Percentiles rank a stretch among this genome's conserved stretches.
phyloP scores from a whole-genome alignment of 2,797 vertebrate genomes.

The Triplophysa yarkandensis region DNA sequence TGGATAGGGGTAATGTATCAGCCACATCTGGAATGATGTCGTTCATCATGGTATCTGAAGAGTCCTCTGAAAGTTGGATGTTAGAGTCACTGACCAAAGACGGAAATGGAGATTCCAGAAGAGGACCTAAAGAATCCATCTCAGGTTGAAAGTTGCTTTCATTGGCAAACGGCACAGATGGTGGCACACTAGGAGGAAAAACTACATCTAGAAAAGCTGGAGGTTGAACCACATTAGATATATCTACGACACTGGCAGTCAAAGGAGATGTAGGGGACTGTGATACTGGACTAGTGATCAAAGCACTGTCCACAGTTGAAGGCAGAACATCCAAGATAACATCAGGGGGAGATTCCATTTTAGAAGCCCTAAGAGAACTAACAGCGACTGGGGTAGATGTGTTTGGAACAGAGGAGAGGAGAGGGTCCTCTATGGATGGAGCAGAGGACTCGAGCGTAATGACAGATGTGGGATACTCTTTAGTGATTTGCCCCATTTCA shows the following conservation, averaged over 20 bases:
- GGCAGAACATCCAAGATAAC: constrained; percentile 25
- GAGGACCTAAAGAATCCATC: background rate
- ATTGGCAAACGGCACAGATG: constrained; percentile 52
- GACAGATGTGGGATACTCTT: constrained; percentile 21
- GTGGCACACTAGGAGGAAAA: constrained; percentile 55
- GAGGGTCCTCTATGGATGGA: constrained; percentile 29
- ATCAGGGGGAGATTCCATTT: constrained; percentile 42
- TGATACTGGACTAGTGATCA: background rate
- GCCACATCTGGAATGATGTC: constrained; percentile 50
- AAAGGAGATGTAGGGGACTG: background rate
- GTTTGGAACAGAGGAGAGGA: constrained; percentile 60
- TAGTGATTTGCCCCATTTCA: background rate
- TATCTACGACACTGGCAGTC: background rate
- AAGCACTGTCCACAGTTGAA: background rate
- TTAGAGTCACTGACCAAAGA: constrained; percentile 36
- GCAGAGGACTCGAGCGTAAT: background rate
- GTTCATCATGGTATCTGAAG: background rate
- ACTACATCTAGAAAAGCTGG: constrained; percentile 29
- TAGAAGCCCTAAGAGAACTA: background rate
- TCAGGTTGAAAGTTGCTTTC: constrained; percentile 4
- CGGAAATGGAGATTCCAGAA: constrained; percentile 11
- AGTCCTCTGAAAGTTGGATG: background rate
- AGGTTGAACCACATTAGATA: constrained; percentile 16
- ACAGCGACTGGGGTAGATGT: constrained; percentile 31
- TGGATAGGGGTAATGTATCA: constrained; percentile 45